phyloP scores from a whole-genome alignment of 2,888 invertebrate species.

The Spisula solida region DNA sequence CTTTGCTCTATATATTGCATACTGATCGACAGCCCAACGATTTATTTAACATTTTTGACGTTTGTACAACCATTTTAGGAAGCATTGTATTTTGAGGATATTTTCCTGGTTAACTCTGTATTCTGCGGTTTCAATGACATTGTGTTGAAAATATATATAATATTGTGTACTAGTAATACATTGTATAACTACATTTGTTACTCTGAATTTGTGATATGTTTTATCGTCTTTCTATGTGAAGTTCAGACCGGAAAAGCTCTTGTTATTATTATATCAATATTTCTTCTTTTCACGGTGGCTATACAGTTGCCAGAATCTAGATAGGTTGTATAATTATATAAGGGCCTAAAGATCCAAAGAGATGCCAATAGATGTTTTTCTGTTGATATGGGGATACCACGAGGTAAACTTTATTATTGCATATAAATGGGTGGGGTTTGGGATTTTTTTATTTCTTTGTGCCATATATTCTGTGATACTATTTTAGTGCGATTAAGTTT shows the following conservation, averaged over 20 bases:
- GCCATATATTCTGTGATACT: conserved; percentile 4
- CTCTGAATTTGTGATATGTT: background rate
- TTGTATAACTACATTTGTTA: too few species aligned
- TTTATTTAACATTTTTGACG: too few species aligned
- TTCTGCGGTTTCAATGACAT: too few species aligned
- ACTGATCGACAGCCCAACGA: too few species aligned
- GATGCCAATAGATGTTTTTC: background rate
- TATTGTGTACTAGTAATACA: too few species aligned
- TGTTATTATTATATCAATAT: background rate
- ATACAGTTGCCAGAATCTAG: background rate
- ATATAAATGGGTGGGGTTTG: background rate
- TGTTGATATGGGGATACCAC: background rate
- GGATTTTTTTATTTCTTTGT: background rate
- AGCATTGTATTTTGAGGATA: too few species aligned
- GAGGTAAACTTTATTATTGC: background rate
- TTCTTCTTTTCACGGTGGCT: conserved; percentile 47
- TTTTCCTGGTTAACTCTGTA: too few species aligned
- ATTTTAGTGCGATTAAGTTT: background rate
- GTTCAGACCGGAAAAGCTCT: background rate
- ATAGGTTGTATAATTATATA: background rate
- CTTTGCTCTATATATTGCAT: too few species aligned
- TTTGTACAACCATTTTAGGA: too few species aligned
- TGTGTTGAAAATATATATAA: too few species aligned
- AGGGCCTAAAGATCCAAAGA: conserved; percentile 34
- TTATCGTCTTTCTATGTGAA: background rate